Base-by-base conservation (phyloP, 2,888 invertebrate species). In the Luperina nickerlii region DNA sequence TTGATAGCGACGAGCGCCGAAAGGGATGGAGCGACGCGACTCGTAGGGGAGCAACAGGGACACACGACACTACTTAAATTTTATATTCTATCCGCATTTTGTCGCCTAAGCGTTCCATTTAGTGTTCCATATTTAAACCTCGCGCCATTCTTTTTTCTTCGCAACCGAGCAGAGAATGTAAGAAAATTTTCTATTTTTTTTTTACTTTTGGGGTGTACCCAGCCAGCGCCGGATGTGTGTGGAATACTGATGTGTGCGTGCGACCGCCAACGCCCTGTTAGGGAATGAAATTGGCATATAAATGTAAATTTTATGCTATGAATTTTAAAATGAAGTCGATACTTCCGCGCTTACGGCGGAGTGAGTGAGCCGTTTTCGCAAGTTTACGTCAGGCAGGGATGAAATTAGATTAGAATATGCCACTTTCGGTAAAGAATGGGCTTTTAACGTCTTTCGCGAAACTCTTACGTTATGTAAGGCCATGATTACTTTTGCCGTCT, bases 81-180 rank as follows among this genome's bases (percentile, higher is more conserved):
- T 97, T 96, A 96, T 96, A 97, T 97, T 97, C 97, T 96, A 96
- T 95, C 96, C 97, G 95, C 96, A 96, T 96, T 96, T 96, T 96
- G 96, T 96, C 96, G 96, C 96, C 96, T 96, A 96, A 97, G 96
- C 96, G 97, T 96, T 96, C 96, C 96, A 96, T 97, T 97, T 96
- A 96, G 96, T 96, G 96, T 96, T 95, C 96, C 96, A 96, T 97
- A 96, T 96, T 97, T 96, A 96, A 96, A 95, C 94, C 94, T 94
- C 93, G 93, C 95, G 94, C 94, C 94, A 92, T 95, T 96, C 94
- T 95, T 96, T 96, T 95, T 96, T 94, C 94, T 94, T 94, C 90
- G 90, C 94, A 92, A 91, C 92, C 93, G 92, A 94, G 94, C 94
- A 94, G 90, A 93, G 95, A 94, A 95, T 96, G 95, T 95, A 94